These are phyloP conservation scores for Creontiades dilutus DNA, from an alignment of 2,888 invertebrate genomes.

Conservation along the genomic window DNA sequence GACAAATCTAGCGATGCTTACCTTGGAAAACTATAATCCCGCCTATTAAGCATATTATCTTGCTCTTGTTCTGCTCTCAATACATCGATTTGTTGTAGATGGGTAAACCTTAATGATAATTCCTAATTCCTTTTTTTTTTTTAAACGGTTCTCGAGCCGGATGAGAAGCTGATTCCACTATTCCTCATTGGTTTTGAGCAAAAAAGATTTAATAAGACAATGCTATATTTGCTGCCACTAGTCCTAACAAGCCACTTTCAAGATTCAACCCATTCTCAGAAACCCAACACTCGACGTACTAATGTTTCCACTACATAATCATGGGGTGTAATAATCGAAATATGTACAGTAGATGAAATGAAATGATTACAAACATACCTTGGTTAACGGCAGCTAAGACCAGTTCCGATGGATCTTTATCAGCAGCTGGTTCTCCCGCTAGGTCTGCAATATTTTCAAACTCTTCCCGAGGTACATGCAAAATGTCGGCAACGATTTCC, in stretches of 20 bases:
- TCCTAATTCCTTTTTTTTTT: too few species aligned
- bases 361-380: constrained; percentile 78
- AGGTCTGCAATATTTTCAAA: constrained; percentile 85
- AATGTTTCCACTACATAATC: not conserved
- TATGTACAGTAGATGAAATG: not conserved
- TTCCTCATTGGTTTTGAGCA: too few species aligned
- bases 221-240: not conserved
- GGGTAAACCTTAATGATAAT: too few species aligned
- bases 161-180: too few species aligned
- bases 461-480: constrained; percentile 86
- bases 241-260: not conserved
- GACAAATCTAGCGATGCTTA: too few species aligned
- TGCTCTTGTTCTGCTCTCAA: too few species aligned
- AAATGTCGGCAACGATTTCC: constrained; percentile 86
- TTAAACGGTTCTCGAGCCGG: too few species aligned
- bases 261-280: not conserved
- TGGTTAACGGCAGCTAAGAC: constrained; percentile 86
- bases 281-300: not conserved
- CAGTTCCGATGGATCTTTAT: constrained; percentile 85
- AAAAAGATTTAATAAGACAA: too few species aligned
- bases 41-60: too few species aligned
- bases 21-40: too few species aligned
- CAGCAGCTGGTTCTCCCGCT: constrained; percentile 82
- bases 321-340: not conserved
- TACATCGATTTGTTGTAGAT: too few species aligned